Base-by-base conservation (phyloP, 1,140 invertebrate genomes). In the Diachasmimorpha longicaudata region DNA sequence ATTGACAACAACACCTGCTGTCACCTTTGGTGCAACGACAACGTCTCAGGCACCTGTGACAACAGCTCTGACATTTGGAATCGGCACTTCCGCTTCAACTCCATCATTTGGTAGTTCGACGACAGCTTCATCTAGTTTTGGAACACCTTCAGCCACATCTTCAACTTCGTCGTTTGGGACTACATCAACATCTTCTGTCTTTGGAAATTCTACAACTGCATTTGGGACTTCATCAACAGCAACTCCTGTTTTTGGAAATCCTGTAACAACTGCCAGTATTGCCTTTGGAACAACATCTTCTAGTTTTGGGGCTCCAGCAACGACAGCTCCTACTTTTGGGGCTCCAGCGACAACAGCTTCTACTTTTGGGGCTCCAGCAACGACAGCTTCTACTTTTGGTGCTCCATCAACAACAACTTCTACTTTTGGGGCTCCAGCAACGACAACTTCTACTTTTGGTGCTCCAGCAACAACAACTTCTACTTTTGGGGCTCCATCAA, bases 361-460 rank as follows among this genome's bases (percentile, higher is more conserved):
- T 31, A 31, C 31, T 6, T 31, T 31, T 31, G 31, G 31, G 31
- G 6, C 31, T 31, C 31, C 31, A 31, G 2, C 31, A 31, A 31
- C 31, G 6, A 6, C 31, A 31, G 31, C 31, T 31, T 6, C 31
- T 31, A 6, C 31, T 6, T 31, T 31, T 31, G 31, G 31, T 3
- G 6, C 2, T 31, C 31, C 31, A 2, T 31, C 31, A 31, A 31
- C 31, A 31, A 31, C 31, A 31, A 31, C 31, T 31, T 3, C 31
- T 31, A 6, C 31, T 6, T 31, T 31, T 2, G 31, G 31, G 31
- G 4, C 58, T 23, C 23, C 58, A 36, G 6, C 74, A 10, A 23
- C 74, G 4, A 23, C 77, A 4, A 42, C 55, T 66, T 10, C 70
- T 75, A 21, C 67, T 25, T 74, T 77, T 36, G 76, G 71, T 21